phyloP scores from a whole-genome alignment of 2,113 vertebrate genomes.

The Bostrychus sinensis region DNA sequence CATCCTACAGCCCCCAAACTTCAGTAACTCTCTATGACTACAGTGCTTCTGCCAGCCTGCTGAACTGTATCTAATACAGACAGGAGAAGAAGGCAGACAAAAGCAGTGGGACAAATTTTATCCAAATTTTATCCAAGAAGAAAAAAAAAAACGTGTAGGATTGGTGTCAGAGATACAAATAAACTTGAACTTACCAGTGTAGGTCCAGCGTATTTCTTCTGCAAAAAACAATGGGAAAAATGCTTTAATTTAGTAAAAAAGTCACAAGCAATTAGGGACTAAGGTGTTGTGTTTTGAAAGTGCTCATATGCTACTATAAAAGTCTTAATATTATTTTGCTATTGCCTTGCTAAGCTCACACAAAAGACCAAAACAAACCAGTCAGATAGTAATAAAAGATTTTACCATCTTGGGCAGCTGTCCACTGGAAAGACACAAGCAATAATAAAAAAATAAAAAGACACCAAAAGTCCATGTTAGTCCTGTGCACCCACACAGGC shows the following conservation, averaged over 20 bases:
- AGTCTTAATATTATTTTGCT: not conserved
- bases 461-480: constrained; percentile 71
- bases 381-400: constrained; percentile 37
- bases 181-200: constrained; percentile 66
- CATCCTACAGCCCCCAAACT: constrained; percentile 30
- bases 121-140: not conserved
- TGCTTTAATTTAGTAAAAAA: not conserved
- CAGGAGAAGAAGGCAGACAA: constrained; percentile 30
- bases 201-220: constrained; percentile 74
- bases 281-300: no score
- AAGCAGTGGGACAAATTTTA: constrained; percentile 33
- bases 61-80: constrained; percentile 72
- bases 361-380: constrained; percentile 15
- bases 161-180: not conserved
- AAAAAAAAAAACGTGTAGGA: not conserved
- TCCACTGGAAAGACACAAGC: constrained; percentile 52
- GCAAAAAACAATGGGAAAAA: constrained; percentile 42
- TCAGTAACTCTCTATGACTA: constrained; percentile 61
- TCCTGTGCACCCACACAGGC: constrained; percentile 47
- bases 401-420: constrained; percentile 64
- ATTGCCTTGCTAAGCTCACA: constrained; percentile 1
- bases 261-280: not conserved
- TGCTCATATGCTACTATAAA: no score
- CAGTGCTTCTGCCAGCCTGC: constrained; percentile 65
- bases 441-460: constrained; percentile 56